Percentiles rank a stretch among this genome's conserved stretches.
Conservation (phyloP, 2,113 vertebrate species). For the Osmerus eperlanus region DNA sequence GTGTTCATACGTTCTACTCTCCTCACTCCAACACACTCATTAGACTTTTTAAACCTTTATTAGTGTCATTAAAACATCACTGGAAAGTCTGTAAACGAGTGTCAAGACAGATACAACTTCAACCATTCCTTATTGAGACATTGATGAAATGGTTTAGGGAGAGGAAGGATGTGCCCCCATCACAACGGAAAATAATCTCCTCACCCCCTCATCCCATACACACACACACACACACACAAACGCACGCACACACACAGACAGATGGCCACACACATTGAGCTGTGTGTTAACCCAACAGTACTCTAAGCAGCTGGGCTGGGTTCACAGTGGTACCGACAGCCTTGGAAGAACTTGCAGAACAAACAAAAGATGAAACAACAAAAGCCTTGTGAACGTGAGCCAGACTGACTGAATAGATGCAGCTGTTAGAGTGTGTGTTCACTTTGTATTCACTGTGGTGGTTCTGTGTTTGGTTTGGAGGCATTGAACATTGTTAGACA, state of each 20-base stretch:
- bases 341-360: conserved; percentile 32
- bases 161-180: too few relatives aligned
- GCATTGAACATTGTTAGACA: conserved; percentile 5
- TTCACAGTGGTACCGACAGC: conserved; percentile 27
- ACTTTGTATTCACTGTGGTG: conserved; percentile 17
- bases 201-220: background rate
- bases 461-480: conserved; percentile 25
- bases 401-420: conserved; percentile 50
- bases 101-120: too few relatives aligned
- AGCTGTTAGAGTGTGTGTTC: conserved; percentile 41
- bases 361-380: conserved; percentile 35
- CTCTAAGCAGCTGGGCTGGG: conserved; percentile 51
- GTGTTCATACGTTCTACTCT: too few relatives aligned
- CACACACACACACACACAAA: conserved; percentile 2
- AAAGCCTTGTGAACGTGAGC: conserved; percentile 32
- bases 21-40: too few relatives aligned
- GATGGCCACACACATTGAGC: conserved; percentile 18
- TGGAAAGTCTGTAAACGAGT: too few relatives aligned
- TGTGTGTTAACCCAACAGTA: conserved; percentile 32
- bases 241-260: conserved; percentile 1
- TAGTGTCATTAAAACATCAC: too few relatives aligned
- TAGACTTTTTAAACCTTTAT: too few relatives aligned
- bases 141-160: too few relatives aligned
- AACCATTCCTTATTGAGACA: too few relatives aligned
- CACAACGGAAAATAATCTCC: too few relatives aligned